phyloP scores from a whole-genome alignment of 2,113 vertebrate genomes.

The Pelmatolapia mariae region DNA sequence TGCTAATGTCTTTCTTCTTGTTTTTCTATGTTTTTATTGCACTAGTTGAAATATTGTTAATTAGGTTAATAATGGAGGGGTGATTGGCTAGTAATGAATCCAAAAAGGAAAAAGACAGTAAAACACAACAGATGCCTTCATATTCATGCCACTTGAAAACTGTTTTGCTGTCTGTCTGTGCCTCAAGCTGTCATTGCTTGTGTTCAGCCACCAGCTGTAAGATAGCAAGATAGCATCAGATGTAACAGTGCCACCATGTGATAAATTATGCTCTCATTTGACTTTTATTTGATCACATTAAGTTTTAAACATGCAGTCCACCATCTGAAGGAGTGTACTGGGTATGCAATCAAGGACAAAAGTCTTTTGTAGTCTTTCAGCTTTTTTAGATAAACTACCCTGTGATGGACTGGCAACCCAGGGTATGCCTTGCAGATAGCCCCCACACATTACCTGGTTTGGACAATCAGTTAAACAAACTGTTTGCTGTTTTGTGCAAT shows the following conservation, averaged over 20 bases:
- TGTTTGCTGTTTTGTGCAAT: background rate
- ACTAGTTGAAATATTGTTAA: background rate
- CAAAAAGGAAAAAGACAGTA: background rate
- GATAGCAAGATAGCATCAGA: background rate
- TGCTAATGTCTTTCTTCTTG: background rate
- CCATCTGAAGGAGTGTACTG: background rate
- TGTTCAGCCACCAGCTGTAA: conserved; percentile 2
- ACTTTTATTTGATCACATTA: background rate
- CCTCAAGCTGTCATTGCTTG: conserved; percentile 30
- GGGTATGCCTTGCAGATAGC: background rate
- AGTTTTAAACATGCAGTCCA: background rate
- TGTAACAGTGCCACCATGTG: background rate
- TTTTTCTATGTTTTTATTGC: background rate
- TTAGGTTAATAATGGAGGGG: background rate
- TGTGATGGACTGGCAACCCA: background rate
- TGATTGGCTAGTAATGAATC: background rate
- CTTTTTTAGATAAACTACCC: background rate
- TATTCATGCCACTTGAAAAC: conserved; percentile 9
- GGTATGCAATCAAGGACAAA: background rate
- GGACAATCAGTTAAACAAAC: background rate
- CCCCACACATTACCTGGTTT: background rate
- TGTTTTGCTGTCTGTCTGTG: conserved; percentile 6
- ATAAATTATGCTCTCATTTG: background rate
- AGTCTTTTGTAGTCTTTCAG: background rate
- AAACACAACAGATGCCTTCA: conserved; percentile 19